Conservation (phyloP, 2,888 invertebrate species). For the Diadromus collaris region DNA sequence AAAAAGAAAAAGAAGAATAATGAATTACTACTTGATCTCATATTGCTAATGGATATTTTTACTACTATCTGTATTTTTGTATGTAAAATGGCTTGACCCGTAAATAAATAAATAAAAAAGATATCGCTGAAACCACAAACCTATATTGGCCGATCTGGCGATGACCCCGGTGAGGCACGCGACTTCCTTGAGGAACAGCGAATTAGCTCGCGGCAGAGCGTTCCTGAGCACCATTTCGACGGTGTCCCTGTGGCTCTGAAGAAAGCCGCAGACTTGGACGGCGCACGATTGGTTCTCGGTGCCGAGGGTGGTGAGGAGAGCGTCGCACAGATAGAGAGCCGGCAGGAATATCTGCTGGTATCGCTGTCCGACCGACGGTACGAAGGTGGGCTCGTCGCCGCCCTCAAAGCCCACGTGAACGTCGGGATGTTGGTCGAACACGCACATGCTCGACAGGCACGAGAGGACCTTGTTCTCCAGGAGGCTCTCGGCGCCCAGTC, state of each 20-base stretch:
- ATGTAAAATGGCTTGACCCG: no score
- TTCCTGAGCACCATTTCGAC: conserved; percentile 89
- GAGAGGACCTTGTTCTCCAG: conserved; percentile 84
- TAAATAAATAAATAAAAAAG: no score
- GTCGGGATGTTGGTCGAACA: conserved; percentile 89
- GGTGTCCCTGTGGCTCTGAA: conserved; percentile 91
- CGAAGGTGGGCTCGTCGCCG: conserved; percentile 79
- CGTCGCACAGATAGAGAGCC: conserved; percentile 90
- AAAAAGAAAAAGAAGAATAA: no score
- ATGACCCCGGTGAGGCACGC: conserved; percentile 89
- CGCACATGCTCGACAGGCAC: conserved; percentile 85
- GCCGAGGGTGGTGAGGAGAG: conserved; percentile 91
- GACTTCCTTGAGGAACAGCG: conserved; percentile 87
- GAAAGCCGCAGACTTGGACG: conserved; percentile 89
- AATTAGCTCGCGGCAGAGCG: conserved; percentile 84
- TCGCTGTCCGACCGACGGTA: conserved; percentile 85
- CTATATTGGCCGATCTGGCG: conserved; percentile 85
- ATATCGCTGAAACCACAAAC: conserved; percentile 63
- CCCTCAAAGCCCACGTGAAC: conserved; percentile 77
- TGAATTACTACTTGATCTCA: no score
- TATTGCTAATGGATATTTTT: no score
- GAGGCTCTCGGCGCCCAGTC: conserved; percentile 85
- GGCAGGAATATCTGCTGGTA: conserved; percentile 93
- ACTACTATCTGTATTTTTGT: no score
- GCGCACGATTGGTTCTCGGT: conserved; percentile 91